Conservation (phyloP, 2,888 invertebrate genomes). For the Salticus scenicus region DNA sequence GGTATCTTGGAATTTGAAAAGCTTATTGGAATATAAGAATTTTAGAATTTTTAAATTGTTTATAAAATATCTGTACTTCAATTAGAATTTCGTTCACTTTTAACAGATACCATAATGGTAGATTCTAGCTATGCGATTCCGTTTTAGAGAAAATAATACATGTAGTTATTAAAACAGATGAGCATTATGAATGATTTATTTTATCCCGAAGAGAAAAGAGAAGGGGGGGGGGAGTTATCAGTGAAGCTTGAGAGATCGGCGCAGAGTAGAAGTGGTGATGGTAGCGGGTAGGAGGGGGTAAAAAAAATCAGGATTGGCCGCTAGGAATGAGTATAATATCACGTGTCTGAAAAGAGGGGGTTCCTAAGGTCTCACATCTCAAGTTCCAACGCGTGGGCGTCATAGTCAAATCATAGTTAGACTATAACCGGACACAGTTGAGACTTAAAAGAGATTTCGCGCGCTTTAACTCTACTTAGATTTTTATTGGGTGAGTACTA, state of each 20-base stretch:
- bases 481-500: constrained; percentile 6
- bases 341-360: background rate
- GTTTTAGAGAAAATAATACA: too few relatives aligned
- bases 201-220: background rate
- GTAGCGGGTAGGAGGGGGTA: background rate
- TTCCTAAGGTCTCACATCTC: constrained; percentile 3
- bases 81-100: too few relatives aligned
- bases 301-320: background rate
- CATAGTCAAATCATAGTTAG: background rate
- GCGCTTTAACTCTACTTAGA: background rate
- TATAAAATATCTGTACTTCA: too few relatives aligned
- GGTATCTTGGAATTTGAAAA: too few relatives aligned
- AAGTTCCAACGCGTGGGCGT: constrained; percentile 52
- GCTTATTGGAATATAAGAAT: too few relatives aligned
- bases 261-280: background rate
- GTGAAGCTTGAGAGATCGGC: background rate
- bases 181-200: background rate
- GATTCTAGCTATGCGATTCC: too few relatives aligned
- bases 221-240: background rate
- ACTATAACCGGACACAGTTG: constrained; percentile 35
- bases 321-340: background rate
- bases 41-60: too few relatives aligned
- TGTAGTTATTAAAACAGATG: background rate
- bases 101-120: too few relatives aligned
- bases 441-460: background rate